phyloP scores from a whole-genome alignment of 2,113 vertebrate species.

The Delphinus delphis region DNA sequence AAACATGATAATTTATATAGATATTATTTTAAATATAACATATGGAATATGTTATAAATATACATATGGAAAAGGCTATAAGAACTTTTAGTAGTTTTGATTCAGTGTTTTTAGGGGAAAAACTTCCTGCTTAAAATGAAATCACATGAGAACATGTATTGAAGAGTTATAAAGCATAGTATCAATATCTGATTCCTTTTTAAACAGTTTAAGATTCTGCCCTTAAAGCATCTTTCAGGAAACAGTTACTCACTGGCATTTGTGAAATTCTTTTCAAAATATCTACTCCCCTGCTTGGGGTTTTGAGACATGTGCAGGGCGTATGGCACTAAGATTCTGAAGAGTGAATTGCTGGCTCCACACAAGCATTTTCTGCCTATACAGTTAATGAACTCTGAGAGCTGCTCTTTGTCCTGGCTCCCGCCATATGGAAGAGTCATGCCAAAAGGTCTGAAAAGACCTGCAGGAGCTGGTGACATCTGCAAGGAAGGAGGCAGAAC shows the following conservation, averaged over 20 bases:
- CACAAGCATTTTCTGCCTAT: background rate
- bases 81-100: background rate
- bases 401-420: slow-evolving; percentile 14
- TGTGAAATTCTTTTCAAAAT: background rate
- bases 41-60: background rate
- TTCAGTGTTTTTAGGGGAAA: background rate
- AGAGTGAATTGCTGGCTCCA: slow-evolving; percentile 4
- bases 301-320: background rate
- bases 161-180: background rate
- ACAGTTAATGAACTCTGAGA: background rate
- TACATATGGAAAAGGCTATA: background rate
- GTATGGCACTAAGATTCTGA: background rate
- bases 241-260: background rate
- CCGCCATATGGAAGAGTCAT: background rate
- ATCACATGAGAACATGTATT: background rate
- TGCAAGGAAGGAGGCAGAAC: background rate
- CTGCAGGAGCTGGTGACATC: background rate
- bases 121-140: slow-evolving; percentile 36
- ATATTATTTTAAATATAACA: background rate
- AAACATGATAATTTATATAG: background rate
- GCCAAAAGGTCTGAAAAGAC: slow-evolving; percentile 14
- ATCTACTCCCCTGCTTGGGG: background rate
- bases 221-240: background rate
- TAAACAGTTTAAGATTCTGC: background rate
- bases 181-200: background rate